Evolutionary conservation across 2,797 vertebrate species (phyloP), one percentile per base, ranked within the genome.

Genomic region (Sebastes nivosus): DNA sequence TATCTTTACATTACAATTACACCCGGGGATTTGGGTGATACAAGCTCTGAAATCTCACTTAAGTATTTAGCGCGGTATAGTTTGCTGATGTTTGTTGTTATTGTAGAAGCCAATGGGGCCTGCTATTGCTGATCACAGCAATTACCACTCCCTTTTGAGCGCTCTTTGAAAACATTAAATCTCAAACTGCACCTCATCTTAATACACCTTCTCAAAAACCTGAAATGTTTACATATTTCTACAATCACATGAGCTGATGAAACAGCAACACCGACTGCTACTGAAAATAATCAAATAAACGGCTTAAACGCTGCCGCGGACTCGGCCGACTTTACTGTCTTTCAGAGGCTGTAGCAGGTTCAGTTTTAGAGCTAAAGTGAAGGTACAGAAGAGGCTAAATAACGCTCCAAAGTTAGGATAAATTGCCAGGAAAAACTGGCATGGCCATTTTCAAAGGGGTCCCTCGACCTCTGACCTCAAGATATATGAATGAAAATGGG

Each of bases 1-100:
- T 77, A 75, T 29, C 72, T 78, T 69, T 82, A 79, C 22, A 24
- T 75, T 72, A 84, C 52, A 68, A 65, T 82, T 85, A 80, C 42
- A 70, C 82, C 1, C 22, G 36, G 78, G 77, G 84, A 90, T 91
- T 86, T 84, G 74, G 50, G 36, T 65, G 83, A 86, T 72, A 69
- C 30, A 81, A 75, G 72, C 79, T 85, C 69, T 73, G 67, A 75
- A 93, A 86, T 81, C 81, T 46, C 55, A 42, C 52, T 36, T 30
- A 77, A 67, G 81, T 29, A 72, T 70, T 80, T n/a, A 65, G 12
- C 57, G 71, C 63, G 66, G 67, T 32, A 71, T n/a, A 75, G 30
- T 60, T 18, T 73, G 60, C 29, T 11, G 29, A 73, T 69, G 83
- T 25, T 89, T 90, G 72, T 85, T 89, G 78, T 87, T 54, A 34